Evolutionary conservation across 2,113 vertebrate species (phyloP).

Genomic region (Grus americana): DNA sequence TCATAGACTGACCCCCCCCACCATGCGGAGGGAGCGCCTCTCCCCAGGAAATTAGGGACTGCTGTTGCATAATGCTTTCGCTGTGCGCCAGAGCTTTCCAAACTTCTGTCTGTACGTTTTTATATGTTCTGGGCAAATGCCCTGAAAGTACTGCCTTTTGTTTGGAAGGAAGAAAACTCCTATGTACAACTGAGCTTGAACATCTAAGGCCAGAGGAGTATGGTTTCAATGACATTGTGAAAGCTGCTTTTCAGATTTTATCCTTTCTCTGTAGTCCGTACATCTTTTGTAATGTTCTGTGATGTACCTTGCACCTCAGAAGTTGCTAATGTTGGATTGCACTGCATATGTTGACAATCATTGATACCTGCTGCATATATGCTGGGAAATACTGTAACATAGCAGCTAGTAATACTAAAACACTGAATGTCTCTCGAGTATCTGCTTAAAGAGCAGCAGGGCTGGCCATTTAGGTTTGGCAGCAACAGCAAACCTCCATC

Average conservation of each 20-base stretch:
- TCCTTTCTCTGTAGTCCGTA: neutral
- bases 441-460: neutral
- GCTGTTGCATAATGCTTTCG: too few relatives aligned
- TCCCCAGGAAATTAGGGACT: neutral
- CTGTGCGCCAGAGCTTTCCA: neutral
- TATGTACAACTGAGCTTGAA: neutral
- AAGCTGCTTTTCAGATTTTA: neutral
- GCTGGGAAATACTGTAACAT: neutral
- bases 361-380: fast-evolving
- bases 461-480: neutral
- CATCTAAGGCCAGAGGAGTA: neutral
- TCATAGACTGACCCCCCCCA: neutral
- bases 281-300: fast-evolving
- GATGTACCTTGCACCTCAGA: neutral
- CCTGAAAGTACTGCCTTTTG: neutral
- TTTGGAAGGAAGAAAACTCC: neutral
- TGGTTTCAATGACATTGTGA: neutral
- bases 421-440: neutral
- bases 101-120: neutral
- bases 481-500: neutral
- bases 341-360: neutral
- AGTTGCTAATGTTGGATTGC: neutral
- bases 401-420: neutral
- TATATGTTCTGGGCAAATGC: neutral
- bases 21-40: fast-evolving